Evolutionary conservation across 2,113 vertebrate genomes (phyloP).

Genomic region (Sphaerodactylus townsendi): DNA sequence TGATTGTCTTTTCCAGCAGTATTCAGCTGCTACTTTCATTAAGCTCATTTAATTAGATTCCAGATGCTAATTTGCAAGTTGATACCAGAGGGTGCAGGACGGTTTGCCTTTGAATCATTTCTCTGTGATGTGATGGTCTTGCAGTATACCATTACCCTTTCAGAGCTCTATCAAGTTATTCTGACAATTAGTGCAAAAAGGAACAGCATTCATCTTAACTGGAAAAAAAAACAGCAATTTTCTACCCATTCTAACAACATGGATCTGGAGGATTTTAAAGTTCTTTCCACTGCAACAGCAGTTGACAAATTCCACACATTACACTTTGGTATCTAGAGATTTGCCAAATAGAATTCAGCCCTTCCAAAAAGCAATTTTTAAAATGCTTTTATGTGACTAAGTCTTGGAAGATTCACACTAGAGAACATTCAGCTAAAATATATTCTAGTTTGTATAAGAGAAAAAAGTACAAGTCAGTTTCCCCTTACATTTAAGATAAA

Average conservation of each 20-base stretch:
- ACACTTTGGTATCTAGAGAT: slow-evolving; percentile 32
- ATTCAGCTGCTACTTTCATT: slow-evolving; percentile 94
- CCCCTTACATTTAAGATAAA: too few relatives aligned
- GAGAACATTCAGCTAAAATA: neutral
- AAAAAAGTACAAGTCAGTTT: too few relatives aligned
- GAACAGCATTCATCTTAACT: slow-evolving; percentile 85
- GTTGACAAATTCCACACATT: slow-evolving; percentile 40
- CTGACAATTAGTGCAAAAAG: slow-evolving; percentile 95
- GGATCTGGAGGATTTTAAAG: slow-evolving; percentile 84
- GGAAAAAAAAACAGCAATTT: slow-evolving; percentile 90
- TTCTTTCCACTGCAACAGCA: slow-evolving; percentile 58
- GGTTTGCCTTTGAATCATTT: slow-evolving; percentile 89
- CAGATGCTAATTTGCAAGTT: slow-evolving; percentile 99
- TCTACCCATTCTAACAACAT: slow-evolving; percentile 87
- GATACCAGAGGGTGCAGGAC: slow-evolving; percentile 93
- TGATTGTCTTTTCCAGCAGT: slow-evolving; percentile 83
- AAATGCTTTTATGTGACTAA: neutral
- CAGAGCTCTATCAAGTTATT: slow-evolving; percentile 80
- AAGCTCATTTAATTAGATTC: slow-evolving; percentile 96
- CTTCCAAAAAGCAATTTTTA: neutral
- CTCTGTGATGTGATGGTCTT: slow-evolving; percentile 93
- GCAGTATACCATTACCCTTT: slow-evolving; percentile 81
- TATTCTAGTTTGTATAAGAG: neutral
- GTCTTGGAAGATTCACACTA: neutral
- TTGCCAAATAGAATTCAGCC: neutral